Evolutionary conservation across 2,888 invertebrate species (phyloP).

Genomic region (Dynastes maya): DNA sequence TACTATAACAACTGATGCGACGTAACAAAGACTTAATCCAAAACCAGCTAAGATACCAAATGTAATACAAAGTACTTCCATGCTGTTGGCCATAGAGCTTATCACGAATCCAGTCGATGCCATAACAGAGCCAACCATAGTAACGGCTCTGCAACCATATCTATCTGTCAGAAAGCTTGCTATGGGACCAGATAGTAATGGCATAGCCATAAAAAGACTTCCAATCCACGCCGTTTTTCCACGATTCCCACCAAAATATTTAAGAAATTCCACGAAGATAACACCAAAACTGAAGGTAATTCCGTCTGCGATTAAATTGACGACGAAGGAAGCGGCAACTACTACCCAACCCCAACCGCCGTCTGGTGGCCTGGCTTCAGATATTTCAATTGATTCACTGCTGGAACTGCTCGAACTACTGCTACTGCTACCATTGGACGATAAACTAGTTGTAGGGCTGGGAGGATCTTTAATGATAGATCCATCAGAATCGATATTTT

Average conservation of each 20-base stretch:
- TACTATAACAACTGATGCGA: constrained; percentile 92
- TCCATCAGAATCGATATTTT: constrained; percentile 54
- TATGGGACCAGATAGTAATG: constrained; percentile 88
- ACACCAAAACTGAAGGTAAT: constrained; percentile 94
- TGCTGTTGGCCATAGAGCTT: constrained; percentile 83
- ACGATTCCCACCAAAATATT: constrained; percentile 88
- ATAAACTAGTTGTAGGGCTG: constrained; percentile 62
- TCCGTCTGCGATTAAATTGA: constrained; percentile 93
- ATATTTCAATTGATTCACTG: constrained; percentile 77
- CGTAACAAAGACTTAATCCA: constrained; percentile 89
- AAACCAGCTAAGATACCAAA: constrained; percentile 90
- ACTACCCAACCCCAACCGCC: constrained; percentile 97
- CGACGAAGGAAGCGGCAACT: constrained; percentile 90
- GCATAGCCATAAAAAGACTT: constrained; percentile 93
- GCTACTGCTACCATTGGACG: constrained; percentile 60
- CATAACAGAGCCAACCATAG: constrained; percentile 84
- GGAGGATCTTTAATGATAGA: constrained; percentile 57
- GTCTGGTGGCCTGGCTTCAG: constrained; percentile 85
- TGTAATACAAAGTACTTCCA: constrained; percentile 85
- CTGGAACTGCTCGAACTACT: constrained; percentile 73
- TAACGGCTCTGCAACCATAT: constrained; percentile 86
- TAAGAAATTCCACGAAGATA: constrained; percentile 87
- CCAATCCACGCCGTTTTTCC: constrained; percentile 93
- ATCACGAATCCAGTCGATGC: constrained; percentile 85
- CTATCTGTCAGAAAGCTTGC: constrained; percentile 88